Evolutionary conservation across 2,797 vertebrate species (phyloP), one percentile per base, ranked within the genome.

Genomic region (Urophycis tenuis): DNA sequence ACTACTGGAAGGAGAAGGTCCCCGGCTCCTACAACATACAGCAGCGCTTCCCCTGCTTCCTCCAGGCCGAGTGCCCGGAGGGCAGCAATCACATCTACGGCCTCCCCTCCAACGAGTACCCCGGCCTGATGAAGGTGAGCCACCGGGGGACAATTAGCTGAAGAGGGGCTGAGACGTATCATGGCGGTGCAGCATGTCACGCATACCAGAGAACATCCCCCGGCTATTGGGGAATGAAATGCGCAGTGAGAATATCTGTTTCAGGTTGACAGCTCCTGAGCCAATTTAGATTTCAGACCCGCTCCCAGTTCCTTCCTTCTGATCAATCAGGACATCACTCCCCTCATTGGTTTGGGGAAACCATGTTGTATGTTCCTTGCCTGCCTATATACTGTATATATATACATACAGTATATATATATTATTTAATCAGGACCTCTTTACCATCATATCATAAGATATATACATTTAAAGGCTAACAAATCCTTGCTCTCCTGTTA

Each of bases 1-100:
- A 93, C 89, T 99, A 99, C 92, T 99, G 97, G 97, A 91, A 79
- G 83, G 95, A 97, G 86, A 96, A 94, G 83, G 86, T 89, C 36
- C 91, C 92, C 0, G 93, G 93, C 5, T 90, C 82, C 0, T 90
- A 92, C 3, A 0, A 87, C 3, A 77, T 89, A 33, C 82, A 86
- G 45, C 30, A 74, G 2, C 83, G 81, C 3, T 91, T 94, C 71
- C 96, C 96, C 1, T 96, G 94, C 81, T 96, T 99, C 84, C 0
- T 96, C 0, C 73, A 82, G n/a, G 3, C 92, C 35, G 87, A 88
- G 73, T 45, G 89, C 1, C 82, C 89, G 73, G 86, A 81, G 72
- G 73, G 78, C 6, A 81, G 90, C 1, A 82, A 92, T 0, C 73
- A 93, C 74, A 84, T 99, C 86, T 99, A 96, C 0, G 96, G 96